Evolutionary conservation across 23 tunicate species (phyloP), one percentile per base, ranked within the genome.

Genomic region (Pegea sp.): DNA sequence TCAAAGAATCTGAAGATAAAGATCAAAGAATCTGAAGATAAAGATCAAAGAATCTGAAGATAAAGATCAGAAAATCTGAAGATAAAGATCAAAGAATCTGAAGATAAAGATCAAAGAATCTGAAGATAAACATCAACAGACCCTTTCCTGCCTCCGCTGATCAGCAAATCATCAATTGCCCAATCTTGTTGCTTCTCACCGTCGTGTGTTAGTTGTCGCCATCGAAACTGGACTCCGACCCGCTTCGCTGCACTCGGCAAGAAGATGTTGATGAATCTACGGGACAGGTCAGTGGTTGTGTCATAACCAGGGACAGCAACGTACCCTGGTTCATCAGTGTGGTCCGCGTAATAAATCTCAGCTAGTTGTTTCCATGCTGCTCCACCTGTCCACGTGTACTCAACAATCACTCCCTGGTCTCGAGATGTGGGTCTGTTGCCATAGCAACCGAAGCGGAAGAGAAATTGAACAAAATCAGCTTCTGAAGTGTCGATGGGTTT

Each of bases 391-490:
- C 71, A 60, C 30, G 95, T 54, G 50, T 42, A 84, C 25, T 84
- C 84, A 62, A 84, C 54, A 58, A 74, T 50, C 28, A 84, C 76
- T 20, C 70, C 64, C 22, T 66, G 57, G 34, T 61, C 43, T 2
- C 63, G 63, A 31, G 59, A 49, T 54, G 50, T 11, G 1, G 70
- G 54, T 7, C 5, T 34, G 4, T 29, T 4, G 18, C 52, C 56
- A 11, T 26, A 56, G 64, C 95, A 73, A 33, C 64, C 70, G 29
- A 63, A 57, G 49, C 84, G 76, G 57, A 73, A 84, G 54, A 52
- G 29, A 44, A 84, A 84, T 53, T 84, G 95, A 18, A 84, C 69
- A 43, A 74, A 84, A 49, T 67, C 95, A 13, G 84, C 65, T 28
- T 52, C 33, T 20, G 54, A 56, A 26, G 95, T 84, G 63, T 84